Conservation (phyloP, 2,888 invertebrate species). For the Vesta saturnalis region DNA sequence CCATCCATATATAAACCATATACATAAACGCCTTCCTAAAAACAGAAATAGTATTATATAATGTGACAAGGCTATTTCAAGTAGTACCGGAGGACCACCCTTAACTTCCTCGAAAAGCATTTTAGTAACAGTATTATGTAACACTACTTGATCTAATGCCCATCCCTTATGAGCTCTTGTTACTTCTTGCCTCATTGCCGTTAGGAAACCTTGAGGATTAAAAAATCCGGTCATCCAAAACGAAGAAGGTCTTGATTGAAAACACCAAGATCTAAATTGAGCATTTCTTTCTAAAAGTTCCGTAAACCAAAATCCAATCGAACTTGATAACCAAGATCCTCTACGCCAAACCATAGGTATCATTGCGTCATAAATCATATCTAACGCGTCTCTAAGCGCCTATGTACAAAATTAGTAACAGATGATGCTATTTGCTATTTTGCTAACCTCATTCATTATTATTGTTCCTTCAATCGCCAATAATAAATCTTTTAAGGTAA, state of each 20-base stretch:
- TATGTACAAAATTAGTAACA: slow-evolving; percentile 50
- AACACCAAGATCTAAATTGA: slow-evolving; percentile 84
- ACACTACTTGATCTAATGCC: slow-evolving; percentile 85
- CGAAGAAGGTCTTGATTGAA: slow-evolving; percentile 73
- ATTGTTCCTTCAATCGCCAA: slow-evolving; percentile 90
- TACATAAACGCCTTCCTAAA: slow-evolving; percentile 83
- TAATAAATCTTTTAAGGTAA: slow-evolving; percentile 79
- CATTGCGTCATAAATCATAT: slow-evolving; percentile 87
- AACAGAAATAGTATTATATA: slow-evolving; percentile 17
- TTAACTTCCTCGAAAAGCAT: slow-evolving; percentile 74
- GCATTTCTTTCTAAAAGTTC: slow-evolving; percentile 84
- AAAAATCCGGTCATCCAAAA: slow-evolving; percentile 97
- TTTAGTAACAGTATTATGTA: slow-evolving; percentile 84
- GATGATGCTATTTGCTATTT: slow-evolving; percentile 3
- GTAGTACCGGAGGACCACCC: slow-evolving; percentile 70
- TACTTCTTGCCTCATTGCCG: slow-evolving; percentile 92
- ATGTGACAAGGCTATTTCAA: neutral
- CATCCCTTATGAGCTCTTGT: slow-evolving; percentile 89
- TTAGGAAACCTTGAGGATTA: slow-evolving; percentile 87
- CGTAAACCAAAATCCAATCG: slow-evolving; percentile 91
- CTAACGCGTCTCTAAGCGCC: slow-evolving; percentile 83
- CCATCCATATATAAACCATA: slow-evolving; percentile 89
- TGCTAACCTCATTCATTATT: slow-evolving; percentile 86
- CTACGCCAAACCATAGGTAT: slow-evolving; percentile 79
- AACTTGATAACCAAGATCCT: slow-evolving; percentile 85